Percentiles rank a stretch among this genome's conserved stretches.
phyloP scores from a whole-genome alignment of 2,888 invertebrate genomes.

The Oscheius myriophilus region DNA sequence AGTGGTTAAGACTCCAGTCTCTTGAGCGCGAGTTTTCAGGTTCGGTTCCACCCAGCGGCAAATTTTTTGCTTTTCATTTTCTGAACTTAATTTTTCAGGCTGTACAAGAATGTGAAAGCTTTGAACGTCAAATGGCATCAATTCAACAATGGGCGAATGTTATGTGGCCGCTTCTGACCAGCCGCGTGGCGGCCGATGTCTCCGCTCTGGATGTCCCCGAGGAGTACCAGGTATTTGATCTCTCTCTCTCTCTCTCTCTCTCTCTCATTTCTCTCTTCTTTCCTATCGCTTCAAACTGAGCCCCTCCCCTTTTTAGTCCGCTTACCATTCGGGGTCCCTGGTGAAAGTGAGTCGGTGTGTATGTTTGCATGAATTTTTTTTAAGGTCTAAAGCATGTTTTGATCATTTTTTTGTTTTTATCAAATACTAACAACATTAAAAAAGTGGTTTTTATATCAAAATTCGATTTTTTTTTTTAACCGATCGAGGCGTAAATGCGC shows the following conservation, averaged over 20 bases:
- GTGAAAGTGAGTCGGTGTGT: slow-evolving; percentile 27
- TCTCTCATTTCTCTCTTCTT: slow-evolving; percentile 13
- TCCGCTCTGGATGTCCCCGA: slow-evolving; percentile 83
- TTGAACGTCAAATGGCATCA: slow-evolving; percentile 50
- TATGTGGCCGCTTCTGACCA: slow-evolving; percentile 79
- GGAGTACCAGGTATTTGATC: slow-evolving; percentile 75
- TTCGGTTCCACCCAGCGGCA: too few relatives aligned
- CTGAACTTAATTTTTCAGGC: slow-evolving; percentile 32
- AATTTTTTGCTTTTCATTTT: background rate
- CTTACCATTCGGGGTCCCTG: slow-evolving; percentile 27
- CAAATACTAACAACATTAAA: too few relatives aligned
- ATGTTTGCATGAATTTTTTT: too few relatives aligned
- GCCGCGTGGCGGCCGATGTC: slow-evolving; percentile 82
- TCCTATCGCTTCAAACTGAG: background rate
- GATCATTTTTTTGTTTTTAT: too few relatives aligned
- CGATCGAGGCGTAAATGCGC: background rate
- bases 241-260: slow-evolving; percentile 6
- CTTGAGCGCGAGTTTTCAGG: too few relatives aligned
- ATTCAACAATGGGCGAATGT: slow-evolving; percentile 81
- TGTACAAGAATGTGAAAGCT: slow-evolving; percentile 58
- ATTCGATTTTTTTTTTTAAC: too few relatives aligned
- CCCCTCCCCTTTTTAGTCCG: slow-evolving; percentile 24
- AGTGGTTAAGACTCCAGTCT: too few relatives aligned
- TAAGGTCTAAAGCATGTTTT: too few relatives aligned
- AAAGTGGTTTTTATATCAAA: too few relatives aligned